phyloP scores from a whole-genome alignment of 2,113 vertebrate species.

The Cervus canadensis region DNA sequence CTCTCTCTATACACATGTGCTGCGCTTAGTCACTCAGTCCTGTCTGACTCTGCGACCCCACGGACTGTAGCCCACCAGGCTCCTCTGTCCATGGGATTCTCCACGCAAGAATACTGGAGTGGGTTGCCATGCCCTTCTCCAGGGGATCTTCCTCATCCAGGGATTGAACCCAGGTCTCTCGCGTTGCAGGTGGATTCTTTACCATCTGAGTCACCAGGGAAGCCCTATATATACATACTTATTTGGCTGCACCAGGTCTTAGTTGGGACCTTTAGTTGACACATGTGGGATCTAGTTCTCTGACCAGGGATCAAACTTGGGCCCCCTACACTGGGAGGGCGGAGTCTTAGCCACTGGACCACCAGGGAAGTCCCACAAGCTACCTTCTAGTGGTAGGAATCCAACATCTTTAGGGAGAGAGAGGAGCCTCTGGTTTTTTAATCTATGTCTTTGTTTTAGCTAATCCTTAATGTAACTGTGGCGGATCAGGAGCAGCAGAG shows the following conservation, averaged over 20 bases:
- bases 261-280: neutral
- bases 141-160: neutral
- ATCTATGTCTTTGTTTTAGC: neutral
- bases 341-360: neutral
- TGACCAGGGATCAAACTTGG: neutral
- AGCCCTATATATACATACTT: neutral
- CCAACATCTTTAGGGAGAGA: neutral
- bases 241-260: neutral
- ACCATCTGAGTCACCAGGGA: neutral
- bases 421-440: neutral
- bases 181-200: neutral
- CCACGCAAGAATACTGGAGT: neutral
- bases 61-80: neutral
- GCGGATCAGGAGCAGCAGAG: neutral
- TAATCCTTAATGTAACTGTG: neutral
- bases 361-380: neutral
- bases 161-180: neutral
- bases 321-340: neutral
- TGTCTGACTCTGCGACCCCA: neutral
- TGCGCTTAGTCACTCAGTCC: neutral
- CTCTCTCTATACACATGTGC: neutral
- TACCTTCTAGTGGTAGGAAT: neutral
- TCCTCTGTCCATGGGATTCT: neutral
- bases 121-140: neutral
- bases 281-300: neutral